Conservation (phyloP, 2,888 invertebrate species). For the Drosophila eohydei region DNA sequence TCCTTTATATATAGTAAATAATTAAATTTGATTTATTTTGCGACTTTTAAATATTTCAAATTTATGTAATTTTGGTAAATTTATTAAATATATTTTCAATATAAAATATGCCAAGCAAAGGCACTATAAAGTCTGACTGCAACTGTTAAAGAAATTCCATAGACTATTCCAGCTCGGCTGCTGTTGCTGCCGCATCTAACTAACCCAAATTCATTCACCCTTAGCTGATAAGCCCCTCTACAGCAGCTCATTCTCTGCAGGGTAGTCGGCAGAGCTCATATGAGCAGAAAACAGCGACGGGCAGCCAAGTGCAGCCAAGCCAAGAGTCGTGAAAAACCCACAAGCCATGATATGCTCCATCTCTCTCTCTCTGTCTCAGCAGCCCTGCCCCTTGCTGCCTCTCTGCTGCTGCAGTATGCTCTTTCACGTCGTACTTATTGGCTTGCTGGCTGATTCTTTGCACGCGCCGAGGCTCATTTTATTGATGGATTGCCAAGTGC, state of each 20-base stretch:
- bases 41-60: too few relatives aligned
- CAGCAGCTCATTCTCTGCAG: constrained; percentile 9
- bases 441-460: constrained; percentile 56
- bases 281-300: constrained; percentile 27
- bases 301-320: constrained; percentile 75
- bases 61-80: too few relatives aligned
- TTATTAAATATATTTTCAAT: too few relatives aligned
- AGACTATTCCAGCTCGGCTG: too few relatives aligned
- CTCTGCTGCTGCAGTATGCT: background rate
- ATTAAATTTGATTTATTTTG: too few relatives aligned
- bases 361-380: background rate
- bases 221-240: background rate
- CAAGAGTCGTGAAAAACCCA: constrained; percentile 65
- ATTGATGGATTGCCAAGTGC: constrained; percentile 71
- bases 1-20: too few relatives aligned
- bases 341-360: constrained; percentile 41
- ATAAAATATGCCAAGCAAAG: too few relatives aligned
- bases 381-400: too few relatives aligned
- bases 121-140: too few relatives aligned
- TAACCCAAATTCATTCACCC: background rate
- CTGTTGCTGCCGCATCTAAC: background rate
- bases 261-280: constrained; percentile 23
- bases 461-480: constrained; percentile 66
- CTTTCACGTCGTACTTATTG: constrained; percentile 28
- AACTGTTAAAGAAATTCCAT: too few relatives aligned